Conservation (phyloP, 2,113 vertebrate species). For the Gavialis gangeticus region DNA sequence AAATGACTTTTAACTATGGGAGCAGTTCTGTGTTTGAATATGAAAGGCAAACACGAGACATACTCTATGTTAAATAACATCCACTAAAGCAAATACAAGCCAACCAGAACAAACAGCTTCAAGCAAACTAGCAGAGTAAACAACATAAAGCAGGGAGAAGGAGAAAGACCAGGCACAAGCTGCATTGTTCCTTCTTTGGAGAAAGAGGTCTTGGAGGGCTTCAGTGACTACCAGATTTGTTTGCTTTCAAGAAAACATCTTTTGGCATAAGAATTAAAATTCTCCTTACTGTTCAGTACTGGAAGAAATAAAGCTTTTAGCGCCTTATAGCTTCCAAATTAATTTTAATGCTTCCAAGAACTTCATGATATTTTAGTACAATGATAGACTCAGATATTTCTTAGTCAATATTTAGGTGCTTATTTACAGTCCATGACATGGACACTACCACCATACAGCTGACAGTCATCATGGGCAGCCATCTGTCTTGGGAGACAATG, state of each 20-base stretch:
- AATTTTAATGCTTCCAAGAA: slow-evolving; percentile 29
- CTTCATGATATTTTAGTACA: slow-evolving; percentile 26
- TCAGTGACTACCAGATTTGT: neutral
- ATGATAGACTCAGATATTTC: neutral
- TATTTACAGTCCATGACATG: neutral
- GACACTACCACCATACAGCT: neutral
- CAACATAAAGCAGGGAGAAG: slow-evolving; percentile 37
- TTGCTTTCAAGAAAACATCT: slow-evolving; percentile 18
- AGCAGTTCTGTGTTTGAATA: neutral
- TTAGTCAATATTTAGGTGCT: neutral
- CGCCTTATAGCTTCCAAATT: neutral
- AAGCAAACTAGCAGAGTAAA: slow-evolving; percentile 53
- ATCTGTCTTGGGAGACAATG: too few relatives aligned
- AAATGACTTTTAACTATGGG: neutral
- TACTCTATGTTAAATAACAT: neutral
- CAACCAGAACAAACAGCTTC: slow-evolving; percentile 47
- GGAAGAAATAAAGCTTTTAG: neutral
- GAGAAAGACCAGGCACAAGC: neutral
- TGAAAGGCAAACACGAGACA: neutral
- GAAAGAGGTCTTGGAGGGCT: slow-evolving; percentile 6
- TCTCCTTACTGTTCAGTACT: neutral
- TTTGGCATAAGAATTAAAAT: slow-evolving; percentile 33
- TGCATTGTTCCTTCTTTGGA: slow-evolving; percentile 1
- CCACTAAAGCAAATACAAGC: slow-evolving; percentile 43
- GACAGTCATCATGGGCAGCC: neutral